Base-by-base conservation (phyloP, 2,797 vertebrate genomes). In the Lagodon rhomboides region DNA sequence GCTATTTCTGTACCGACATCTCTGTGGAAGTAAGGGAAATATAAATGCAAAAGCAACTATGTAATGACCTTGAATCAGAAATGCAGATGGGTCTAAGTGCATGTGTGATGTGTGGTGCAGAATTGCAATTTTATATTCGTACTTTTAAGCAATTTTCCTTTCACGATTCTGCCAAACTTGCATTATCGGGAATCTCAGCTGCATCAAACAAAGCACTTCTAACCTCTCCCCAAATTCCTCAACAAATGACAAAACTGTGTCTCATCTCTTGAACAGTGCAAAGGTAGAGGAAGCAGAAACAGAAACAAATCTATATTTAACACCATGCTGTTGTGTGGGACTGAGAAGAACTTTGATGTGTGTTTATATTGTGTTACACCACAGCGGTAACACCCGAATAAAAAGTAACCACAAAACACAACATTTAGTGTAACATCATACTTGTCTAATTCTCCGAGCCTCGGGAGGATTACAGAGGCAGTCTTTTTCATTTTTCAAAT, bases 291-390 rank as follows among this genome's bases (percentile, higher is more conserved):
- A 13, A 54, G 30, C 47, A 51, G 17, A 53, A 54, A 44, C 49
- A 2, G 46, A 65, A 68, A 73, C 25, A 63, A 38, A 67, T 61
- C 54, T 55, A 82, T 59, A 82, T 75, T 56, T 76, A 73, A 77
- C 54, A 60, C 5, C 41, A 56, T 51, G 73, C 38, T 67, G 12
- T 22, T 12, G 50, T 54, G 30, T 55, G 41, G 62, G 64, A 53
- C 18, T 44, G 6, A 34, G 50, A 73, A 60, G 2, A 54, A 79
- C 51, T 53, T 12, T 18, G 10, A 22, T 67, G n/a, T 20, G 20
- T 53, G 41, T 9, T 49, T 38, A 59, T 16, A 34, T 34, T 25
- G 59, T 38, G 27, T 50, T 69, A 30, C 30, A 75, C 18, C 18
- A 73, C 47, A 65, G 11, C 11, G 50, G 13, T 10, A 27, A 30